Percentiles rank a stretch among this genome's conserved stretches.
These are phyloP conservation scores for Sebastes alutus DNA, from an alignment of 2,797 vertebrate species.

Conservation along the genomic window DNA sequence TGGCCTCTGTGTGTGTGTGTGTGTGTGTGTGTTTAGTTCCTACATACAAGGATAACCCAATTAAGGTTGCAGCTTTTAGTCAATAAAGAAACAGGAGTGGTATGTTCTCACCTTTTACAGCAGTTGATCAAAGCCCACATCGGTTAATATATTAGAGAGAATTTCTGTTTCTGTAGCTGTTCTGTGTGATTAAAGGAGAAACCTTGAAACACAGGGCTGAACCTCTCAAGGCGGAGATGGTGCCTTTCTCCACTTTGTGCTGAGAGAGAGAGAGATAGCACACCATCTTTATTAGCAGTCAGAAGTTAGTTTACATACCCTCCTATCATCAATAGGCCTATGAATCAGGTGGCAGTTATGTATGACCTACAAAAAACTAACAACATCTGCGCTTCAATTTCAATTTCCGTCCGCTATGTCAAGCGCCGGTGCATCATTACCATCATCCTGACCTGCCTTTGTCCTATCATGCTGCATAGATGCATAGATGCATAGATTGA, in stretches of 20 bases:
- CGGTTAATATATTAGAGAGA: neutral
- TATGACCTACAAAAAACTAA: neutral
- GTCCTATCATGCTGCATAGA: neutral
- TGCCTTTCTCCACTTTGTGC: neutral
- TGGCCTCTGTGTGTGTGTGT: conserved; percentile 16
- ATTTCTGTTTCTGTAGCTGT: neutral
- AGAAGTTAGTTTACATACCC: neutral
- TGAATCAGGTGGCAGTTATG: neutral
- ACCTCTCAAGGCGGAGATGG: conserved; percentile 4
- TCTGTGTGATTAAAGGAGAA: conserved; percentile 13
- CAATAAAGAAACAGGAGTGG: neutral
- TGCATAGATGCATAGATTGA: neutral
- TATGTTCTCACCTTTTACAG: neutral
- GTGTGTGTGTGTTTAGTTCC: conserved; percentile 7
- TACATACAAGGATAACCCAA: conserved; percentile 39
- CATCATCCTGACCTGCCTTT: neutral
- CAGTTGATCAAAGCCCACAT: conserved; percentile 18
- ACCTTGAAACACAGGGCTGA: conserved; percentile 4
- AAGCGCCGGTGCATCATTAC: neutral
- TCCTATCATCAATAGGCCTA: neutral
- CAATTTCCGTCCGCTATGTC: neutral
- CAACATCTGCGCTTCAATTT: neutral
- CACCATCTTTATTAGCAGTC: neutral
- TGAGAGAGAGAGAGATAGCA: neutral
- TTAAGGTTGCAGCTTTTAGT: conserved; percentile 35